A percentile compares a stretch with the other conserved stretches of the same genome.
phyloP scores from a whole-genome alignment of 2,113 vertebrate species.

The Madoqua kirkii region DNA sequence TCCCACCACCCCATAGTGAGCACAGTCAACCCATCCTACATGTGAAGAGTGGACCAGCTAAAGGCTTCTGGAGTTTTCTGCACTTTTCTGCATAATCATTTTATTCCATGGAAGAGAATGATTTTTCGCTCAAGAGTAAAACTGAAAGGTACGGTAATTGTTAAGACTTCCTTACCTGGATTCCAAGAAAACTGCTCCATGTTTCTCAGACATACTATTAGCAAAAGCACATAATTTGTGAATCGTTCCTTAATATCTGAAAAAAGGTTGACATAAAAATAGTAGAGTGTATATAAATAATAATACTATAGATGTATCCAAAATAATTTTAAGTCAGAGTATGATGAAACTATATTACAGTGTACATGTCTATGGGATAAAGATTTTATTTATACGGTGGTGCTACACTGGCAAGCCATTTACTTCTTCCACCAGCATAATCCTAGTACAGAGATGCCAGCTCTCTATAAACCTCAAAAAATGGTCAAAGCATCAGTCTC shows the following conservation, averaged over 20 bases:
- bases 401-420: background rate
- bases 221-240: constrained; percentile 93
- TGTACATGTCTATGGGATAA: background rate
- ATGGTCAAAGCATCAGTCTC: background rate
- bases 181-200: constrained; percentile 99
- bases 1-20: too few species aligned
- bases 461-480: background rate
- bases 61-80: background rate
- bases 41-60: background rate
- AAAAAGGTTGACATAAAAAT: constrained; percentile 31
- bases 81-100: background rate
- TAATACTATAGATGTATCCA: background rate
- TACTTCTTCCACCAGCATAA: background rate
- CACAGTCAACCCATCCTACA: rapidly evolving
- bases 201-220: constrained; percentile 98
- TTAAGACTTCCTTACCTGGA: constrained; percentile 82
- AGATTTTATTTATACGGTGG: background rate
- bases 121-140: background rate
- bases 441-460: background rate
- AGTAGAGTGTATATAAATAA: background rate
- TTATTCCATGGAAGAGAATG: background rate
- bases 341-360: background rate
- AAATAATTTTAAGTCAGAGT: background rate
- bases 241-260: constrained; percentile 98
- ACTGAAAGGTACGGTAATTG: background rate